phyloP scores from a whole-genome alignment of 2,797 vertebrate species.

The Chaetophractus vellerosus region DNA sequence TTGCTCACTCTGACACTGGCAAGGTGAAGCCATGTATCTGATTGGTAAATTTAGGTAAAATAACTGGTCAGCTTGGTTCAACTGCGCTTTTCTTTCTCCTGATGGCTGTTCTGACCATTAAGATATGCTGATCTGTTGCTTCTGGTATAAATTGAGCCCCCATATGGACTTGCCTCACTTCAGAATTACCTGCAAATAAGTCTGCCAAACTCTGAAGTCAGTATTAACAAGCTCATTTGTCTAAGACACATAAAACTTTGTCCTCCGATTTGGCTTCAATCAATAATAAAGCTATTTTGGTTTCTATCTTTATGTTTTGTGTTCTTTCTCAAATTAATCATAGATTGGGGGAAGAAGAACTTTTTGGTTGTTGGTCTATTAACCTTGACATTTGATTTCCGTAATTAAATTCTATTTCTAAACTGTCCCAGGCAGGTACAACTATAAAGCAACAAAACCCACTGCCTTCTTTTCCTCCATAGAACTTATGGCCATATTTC shows the following conservation, averaged over 20 bases:
- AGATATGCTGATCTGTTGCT: not conserved
- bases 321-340: not conserved
- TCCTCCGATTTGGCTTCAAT: not conserved
- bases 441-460: not conserved
- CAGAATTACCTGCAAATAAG: not conserved
- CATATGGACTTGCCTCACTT: not conserved
- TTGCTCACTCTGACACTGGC: not conserved
- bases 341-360: not conserved
- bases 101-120: not conserved
- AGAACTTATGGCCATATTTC: not conserved
- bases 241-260: not conserved
- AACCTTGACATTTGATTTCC: not conserved
- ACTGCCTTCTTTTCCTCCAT: not conserved
- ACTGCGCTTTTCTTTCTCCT: not conserved
- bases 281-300: not conserved
- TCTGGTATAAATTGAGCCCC: not conserved
- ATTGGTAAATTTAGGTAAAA: not conserved
- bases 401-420: not conserved
- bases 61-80: not conserved
- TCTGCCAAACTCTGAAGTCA: not conserved
- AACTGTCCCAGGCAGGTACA: not conserved
- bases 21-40: not conserved
- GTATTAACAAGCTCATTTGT: not conserved
- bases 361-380: not conserved
- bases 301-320: not conserved